Evolutionary conservation across 2,888 invertebrate genomes (phyloP), one percentile per base, ranked within the genome.

Genomic region (Napeogenes inachia): DNA sequence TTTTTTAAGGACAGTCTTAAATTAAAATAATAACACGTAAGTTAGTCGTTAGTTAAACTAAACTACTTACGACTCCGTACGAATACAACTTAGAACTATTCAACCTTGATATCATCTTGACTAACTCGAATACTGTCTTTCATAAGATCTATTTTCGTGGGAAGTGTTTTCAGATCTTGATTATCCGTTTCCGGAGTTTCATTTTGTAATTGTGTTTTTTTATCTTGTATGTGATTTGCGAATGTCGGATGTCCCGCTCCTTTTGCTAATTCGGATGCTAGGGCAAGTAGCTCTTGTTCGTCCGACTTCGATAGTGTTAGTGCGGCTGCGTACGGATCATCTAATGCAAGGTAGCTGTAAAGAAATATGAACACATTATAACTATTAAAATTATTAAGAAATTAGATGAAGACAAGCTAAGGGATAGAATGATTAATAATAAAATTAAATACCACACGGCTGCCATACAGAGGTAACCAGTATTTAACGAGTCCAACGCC

Each of bases 211-310:
- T 65, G 64, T 3, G 74, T 70, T 12, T 71, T 70, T 65, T 75
- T 81, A 42, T 76, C 77, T 10, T 78, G 75, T 0, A 89, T 73
- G 50, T 85, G 85, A 2, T 80, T 79, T 0, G 87, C 87, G 62
- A 82, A 81, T 0, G 80, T 79, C 38, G 68, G 74, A 67, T 91
- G 91, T 0, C 91, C 91, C 3, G 81, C 79, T 3, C 81, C 72
- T 64, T 88, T 84, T 0, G 94, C 94, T 45, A 95, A 77, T 56
- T 93, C 91, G 0, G 92, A 87, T 0, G 94, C 94, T 12, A 94
- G 76, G 61, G 88, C 82, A 33, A 95, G 81, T 55, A 85, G 81
- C 0, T 89, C 81, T n/a, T 91, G 75, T 58, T 93, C 91, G 3
- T 80, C 81, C 35, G 93, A 85, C 42, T 92, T 89, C n/a, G 92